Evolutionary conservation across 2,888 invertebrate genomes (phyloP), one percentile per base, ranked within the genome.

Genomic region (Willowsia nigromaculata): DNA sequence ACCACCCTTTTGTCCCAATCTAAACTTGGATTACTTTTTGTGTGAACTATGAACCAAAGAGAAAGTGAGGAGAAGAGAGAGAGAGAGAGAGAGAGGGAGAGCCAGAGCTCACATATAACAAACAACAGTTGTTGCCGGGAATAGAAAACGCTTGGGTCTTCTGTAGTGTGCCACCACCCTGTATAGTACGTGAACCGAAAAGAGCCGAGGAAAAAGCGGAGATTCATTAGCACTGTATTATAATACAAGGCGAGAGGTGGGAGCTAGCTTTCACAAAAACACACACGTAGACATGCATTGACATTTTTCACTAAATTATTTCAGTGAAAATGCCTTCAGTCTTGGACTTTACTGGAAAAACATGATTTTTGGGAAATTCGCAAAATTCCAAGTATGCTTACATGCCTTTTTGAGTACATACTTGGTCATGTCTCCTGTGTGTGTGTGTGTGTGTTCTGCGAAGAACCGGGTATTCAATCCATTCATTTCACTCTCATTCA

Each of bases 41-140:
- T 71, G 71, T 71, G 43, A 43, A 43, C 40, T 71, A 22, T 43
- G 43, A 71, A 22, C 43, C 65, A 18, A 18, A 65, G n/a, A 65
- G 11, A 22, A 65, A 65, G n/a, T n/a, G n/a, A n/a, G n/a, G n/a
- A n/a, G n/a, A n/a, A n/a, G n/a, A n/a, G n/a, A n/a, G n/a, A n/a
- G n/a, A n/a, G n/a, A n/a, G n/a, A n/a, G n/a, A n/a, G n/a, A 65
- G 18, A 22, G 22, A 47, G 18, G 47, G 11, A 47, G 13, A 68
- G 22, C 68, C 40, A 1, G 13, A 30, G 2, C 47, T 15, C 50
- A 25, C 5, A 43, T 47, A 13, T 2, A 13, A 47, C 22, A 68
- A 74, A 71, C 74, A 74, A 85, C 84, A 85, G 74, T 85, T 85
- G 84, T 85, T 85, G 59, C 43, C 37, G 65, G 7, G 53, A 78